phyloP scores from a whole-genome alignment of 2,797 vertebrate species.

The Sebastes taczanowskii region DNA sequence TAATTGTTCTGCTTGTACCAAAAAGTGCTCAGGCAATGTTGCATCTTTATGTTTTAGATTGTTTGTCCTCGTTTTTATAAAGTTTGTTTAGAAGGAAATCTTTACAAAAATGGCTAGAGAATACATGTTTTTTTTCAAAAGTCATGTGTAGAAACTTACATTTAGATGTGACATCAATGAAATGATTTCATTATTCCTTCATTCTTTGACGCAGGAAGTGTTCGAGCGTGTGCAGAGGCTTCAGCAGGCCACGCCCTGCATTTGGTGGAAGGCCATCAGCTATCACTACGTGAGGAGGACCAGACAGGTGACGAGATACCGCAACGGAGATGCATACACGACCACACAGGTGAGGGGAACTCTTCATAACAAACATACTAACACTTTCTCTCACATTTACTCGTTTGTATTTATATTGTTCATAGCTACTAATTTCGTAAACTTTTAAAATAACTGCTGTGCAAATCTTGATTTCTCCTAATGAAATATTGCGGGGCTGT shows the following conservation, averaged over 20 bases:
- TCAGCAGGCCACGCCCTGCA: conserved; percentile 90
- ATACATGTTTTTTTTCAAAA: background rate
- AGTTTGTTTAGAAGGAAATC: background rate
- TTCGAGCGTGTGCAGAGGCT: conserved; percentile 89
- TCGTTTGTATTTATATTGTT: background rate
- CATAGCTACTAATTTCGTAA: background rate
- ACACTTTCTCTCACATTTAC: background rate
- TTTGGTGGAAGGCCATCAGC: conserved; percentile 98
- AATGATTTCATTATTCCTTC: background rate
- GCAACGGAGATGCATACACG: conserved; percentile 92
- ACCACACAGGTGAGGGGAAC: conserved; percentile 83
- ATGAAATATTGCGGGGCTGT: conserved; percentile 25
- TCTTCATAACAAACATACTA: background rate
- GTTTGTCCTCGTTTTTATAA: background rate
- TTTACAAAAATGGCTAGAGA: background rate
- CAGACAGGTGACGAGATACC: conserved; percentile 90
- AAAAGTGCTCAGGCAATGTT: background rate
- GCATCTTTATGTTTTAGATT: background rate
- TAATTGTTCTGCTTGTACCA: background rate
- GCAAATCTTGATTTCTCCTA: conserved; percentile 37
- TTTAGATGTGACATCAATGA: background rate
- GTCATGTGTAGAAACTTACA: background rate
- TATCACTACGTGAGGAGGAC: conserved; percentile 93
- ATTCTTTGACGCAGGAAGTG: conserved; percentile 74
- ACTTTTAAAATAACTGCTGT: conserved; percentile 24